Evolutionary conservation across 2,888 invertebrate species (phyloP).

Genomic region (Ommatoiulus sabulosus): DNA sequence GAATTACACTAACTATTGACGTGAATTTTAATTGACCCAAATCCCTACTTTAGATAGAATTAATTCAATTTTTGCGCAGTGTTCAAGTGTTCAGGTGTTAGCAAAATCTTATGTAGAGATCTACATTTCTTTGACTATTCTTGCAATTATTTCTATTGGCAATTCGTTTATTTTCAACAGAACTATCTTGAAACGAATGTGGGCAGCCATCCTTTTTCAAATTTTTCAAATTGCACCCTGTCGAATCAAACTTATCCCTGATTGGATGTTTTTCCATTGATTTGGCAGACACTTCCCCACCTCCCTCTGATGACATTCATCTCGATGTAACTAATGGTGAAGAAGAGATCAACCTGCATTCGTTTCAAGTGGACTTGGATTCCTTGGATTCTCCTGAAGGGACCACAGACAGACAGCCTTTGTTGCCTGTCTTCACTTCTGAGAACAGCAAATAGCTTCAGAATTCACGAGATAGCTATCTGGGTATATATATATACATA

Average conservation of each 20-base stretch:
- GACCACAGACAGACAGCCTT: constrained; percentile 19
- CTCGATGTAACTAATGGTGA: constrained; percentile 50
- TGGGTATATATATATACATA: not conserved
- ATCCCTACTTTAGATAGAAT: too few relatives aligned
- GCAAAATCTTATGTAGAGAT: too few relatives aligned
- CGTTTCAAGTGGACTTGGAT: constrained; percentile 52
- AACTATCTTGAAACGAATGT: constrained; percentile 52
- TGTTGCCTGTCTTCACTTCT: not conserved
- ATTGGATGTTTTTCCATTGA: constrained; percentile 53
- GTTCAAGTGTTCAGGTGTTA: too few relatives aligned
- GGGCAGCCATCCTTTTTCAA: constrained; percentile 3
- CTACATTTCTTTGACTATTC: not conserved
- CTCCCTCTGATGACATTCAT: constrained; percentile 49
- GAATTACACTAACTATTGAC: too few relatives aligned
- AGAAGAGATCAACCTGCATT: constrained; percentile 50
- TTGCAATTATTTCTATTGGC: not conserved
- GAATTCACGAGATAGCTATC: not conserved
- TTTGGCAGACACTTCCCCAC: constrained; percentile 53
- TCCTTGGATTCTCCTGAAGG: constrained; percentile 42
- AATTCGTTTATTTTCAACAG: not conserved
- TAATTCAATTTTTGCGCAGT: too few relatives aligned
- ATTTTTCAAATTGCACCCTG: constrained; percentile 39
- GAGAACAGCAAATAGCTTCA: not conserved
- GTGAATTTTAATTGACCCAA: too few relatives aligned
- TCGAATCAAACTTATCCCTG: constrained; percentile 24